A percentile compares a stretch with the other conserved stretches of the same genome.
Evolutionary conservation across 2,888 invertebrate genomes (phyloP).

Genomic region (Podabrus alpinus): DNA sequence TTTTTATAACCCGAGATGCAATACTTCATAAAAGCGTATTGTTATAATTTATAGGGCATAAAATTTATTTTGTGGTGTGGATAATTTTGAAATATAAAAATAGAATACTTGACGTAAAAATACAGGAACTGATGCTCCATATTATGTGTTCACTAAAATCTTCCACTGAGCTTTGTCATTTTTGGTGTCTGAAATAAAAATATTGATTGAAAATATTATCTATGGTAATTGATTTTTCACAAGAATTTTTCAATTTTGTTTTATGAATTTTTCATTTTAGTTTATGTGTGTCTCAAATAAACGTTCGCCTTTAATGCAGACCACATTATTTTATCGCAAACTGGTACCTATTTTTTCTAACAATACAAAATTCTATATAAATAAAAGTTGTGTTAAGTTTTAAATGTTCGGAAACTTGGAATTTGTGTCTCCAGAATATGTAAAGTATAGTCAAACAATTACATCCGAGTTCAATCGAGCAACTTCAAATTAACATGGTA

Average conservation of each 20-base stretch:
- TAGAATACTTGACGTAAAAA: not conserved
- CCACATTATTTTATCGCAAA: slow-evolving; percentile 5
- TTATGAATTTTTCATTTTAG: slow-evolving; percentile 18
- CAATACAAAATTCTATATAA: not conserved
- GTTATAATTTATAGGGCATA: not conserved
- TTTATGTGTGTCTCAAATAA: slow-evolving; percentile 6
- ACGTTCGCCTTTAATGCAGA: slow-evolving; percentile 1
- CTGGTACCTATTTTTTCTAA: not conserved
- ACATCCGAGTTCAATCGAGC: not conserved
- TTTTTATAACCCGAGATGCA: not conserved
- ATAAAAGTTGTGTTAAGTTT: not conserved
- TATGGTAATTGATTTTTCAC: slow-evolving; percentile 12
- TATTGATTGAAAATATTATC: slow-evolving; percentile 14
- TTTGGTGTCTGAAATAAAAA: not conserved
- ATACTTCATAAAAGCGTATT: not conserved
- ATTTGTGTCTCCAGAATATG: not conserved
- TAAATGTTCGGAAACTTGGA: not conserved
- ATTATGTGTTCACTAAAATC: not conserved
- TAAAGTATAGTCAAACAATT: not conserved
- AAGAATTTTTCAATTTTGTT: slow-evolving; percentile 22
- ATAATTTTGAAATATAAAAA: not conserved
- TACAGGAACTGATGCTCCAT: not conserved
- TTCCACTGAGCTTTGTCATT: not conserved
- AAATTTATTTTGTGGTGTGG: not conserved
- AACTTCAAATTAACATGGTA: not conserved